Conservation (phyloP, 30 jellyfish, hydroid and myxozoan genomes). For the Hydractinia echinata region DNA sequence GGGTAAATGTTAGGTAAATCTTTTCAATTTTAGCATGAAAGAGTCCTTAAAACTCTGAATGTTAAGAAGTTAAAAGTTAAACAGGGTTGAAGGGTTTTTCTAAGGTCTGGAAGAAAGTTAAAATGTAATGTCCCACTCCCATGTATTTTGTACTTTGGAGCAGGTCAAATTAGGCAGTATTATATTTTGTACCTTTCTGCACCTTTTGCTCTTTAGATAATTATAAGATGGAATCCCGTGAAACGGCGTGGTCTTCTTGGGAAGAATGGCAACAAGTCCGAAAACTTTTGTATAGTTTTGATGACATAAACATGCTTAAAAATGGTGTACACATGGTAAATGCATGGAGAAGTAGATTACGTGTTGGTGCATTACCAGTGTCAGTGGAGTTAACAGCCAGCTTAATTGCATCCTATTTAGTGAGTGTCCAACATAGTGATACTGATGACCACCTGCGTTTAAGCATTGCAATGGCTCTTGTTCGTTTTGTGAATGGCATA, state of each 20-base stretch:
- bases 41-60: too few relatives aligned
- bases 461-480: slow-evolving; percentile 71
- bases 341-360: slow-evolving; percentile 67
- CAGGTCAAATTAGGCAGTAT: too few relatives aligned
- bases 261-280: slow-evolving; percentile 63
- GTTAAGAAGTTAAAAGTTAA: too few relatives aligned
- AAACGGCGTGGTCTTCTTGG: slow-evolving; percentile 62
- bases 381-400: slow-evolving; percentile 75
- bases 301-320: neutral
- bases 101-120: too few relatives aligned
- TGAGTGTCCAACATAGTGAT: neutral
- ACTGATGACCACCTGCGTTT: slow-evolving; percentile 24
- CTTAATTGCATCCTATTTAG: slow-evolving; percentile 49
- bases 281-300: slow-evolving; percentile 27
- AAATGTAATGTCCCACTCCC: too few relatives aligned
- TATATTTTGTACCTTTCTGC: too few relatives aligned
- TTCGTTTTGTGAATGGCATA: slow-evolving; percentile 84
- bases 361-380: slow-evolving; percentile 56
- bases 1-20: too few relatives aligned
- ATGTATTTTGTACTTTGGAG: too few relatives aligned
- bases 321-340: slow-evolving; percentile 51
- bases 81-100: too few relatives aligned
- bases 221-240: slow-evolving; percentile 16
- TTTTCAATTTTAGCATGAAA: too few relatives aligned
- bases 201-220: neutral